Evolutionary conservation across 2,797 vertebrate genomes (phyloP).

Genomic region (Chloroceryle inda): DNA sequence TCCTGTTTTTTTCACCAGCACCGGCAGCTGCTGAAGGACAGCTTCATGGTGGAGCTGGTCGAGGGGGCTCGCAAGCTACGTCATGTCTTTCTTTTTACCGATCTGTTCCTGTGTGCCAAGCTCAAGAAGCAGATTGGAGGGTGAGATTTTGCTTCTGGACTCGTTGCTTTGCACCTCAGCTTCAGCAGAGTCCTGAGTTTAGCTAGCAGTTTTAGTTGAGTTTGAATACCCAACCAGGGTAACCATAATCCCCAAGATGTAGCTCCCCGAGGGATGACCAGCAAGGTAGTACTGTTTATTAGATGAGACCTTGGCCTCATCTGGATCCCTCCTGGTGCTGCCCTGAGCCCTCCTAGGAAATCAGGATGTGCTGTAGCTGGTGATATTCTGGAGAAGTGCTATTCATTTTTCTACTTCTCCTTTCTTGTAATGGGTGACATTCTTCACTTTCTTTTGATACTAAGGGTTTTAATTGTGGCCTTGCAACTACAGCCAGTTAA

Average conservation of each 20-base stretch:
- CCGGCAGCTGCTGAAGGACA: slow-evolving; percentile 93
- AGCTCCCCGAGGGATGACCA: background rate
- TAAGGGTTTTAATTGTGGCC: background rate
- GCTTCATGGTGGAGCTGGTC: slow-evolving; percentile 96
- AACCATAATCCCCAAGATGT: background rate
- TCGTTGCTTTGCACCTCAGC: background rate
- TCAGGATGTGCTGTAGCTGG: background rate
- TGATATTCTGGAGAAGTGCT: background rate
- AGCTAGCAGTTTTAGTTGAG: background rate
- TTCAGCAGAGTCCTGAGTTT: background rate
- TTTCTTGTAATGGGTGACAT: background rate
- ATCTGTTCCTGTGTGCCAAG: slow-evolving; percentile 94
- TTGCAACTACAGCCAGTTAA: background rate
- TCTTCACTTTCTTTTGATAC: background rate
- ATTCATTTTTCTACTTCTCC: background rate
- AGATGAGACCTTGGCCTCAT: background rate
- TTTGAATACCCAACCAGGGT: background rate
- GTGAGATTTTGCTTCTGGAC: slow-evolving; percentile 79
- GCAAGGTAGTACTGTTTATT: background rate
- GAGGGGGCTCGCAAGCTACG: slow-evolving; percentile 94
- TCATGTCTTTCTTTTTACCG: slow-evolving; percentile 94
- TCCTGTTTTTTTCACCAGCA: slow-evolving; percentile 77
- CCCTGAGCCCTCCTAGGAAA: background rate
- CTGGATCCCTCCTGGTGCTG: background rate
- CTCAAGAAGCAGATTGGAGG: slow-evolving; percentile 95